Evolutionary conservation across 2,113 vertebrate genomes (phyloP), one percentile per base, ranked within the genome.

Genomic region (Dasyurus viverrinus): DNA sequence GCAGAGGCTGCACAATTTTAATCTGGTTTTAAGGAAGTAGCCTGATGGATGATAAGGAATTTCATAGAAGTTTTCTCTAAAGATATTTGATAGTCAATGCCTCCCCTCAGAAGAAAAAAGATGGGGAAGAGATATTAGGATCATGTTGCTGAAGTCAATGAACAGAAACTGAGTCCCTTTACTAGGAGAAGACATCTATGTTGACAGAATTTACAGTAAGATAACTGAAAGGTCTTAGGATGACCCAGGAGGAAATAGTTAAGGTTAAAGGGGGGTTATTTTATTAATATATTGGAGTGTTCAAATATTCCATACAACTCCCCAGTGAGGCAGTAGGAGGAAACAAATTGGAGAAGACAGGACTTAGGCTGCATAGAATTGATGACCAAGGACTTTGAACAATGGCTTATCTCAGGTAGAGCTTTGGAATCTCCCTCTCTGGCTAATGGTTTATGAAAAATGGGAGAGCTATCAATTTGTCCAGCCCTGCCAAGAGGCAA

Each of bases 171-270:
- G 4, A 93, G 93, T 90, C 42, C 46, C 50, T 89, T 93, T 94
- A 52, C 84, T 95, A 96, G 53, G 96, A 89, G 50, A 92, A 91
- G 84, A 89, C 48, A 92, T 36, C 92, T 50, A 91, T 93, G 92
- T 97, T 92, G 91, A 91, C 90, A 97, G 94, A 95, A 96, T 91
- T 96, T 93, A 84, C 30, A 68, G 5, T 84, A 84, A 76, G 19
- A 42, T 76, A 76, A 84, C 22, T 84, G 68, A 22, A 84, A 84
- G 68, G 68, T 84, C 19, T 84, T n/a, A 84, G n/a, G 36, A 84
- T 84, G 68, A 84, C 68, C 68, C 42, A 42, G n/a, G n/a, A 42
- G 19, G 36, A 84, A 84, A 42, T 9, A 52, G 50, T 52, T 52
- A 52, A 52, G 23, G n/a, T 84, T 84, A 42, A 84, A 84, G 16